phyloP scores from a whole-genome alignment of 2,797 vertebrate genomes.

The Cirrhinus molitorella region DNA sequence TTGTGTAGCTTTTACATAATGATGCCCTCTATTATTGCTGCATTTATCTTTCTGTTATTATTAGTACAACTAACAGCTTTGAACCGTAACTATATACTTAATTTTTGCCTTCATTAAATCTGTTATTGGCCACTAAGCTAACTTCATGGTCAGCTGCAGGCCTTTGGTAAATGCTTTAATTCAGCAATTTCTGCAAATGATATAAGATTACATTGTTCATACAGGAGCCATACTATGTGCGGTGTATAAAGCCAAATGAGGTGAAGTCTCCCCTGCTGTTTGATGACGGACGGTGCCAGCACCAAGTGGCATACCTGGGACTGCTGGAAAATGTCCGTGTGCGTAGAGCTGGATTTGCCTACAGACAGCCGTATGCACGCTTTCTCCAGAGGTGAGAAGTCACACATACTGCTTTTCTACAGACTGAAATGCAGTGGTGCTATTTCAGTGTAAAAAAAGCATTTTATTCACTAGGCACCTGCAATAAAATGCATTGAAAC shows the following conservation, averaged over 20 bases:
- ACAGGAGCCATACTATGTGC: conserved; percentile 93
- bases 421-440: background rate
- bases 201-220: background rate
- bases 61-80: background rate
- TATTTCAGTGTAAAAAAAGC: background rate
- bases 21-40: background rate
- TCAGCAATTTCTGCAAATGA: background rate
- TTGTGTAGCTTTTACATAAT: background rate
- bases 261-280: conserved; percentile 84
- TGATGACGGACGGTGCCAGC: conserved; percentile 84
- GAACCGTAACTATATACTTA: background rate
- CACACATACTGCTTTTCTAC: background rate
- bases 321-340: conserved; percentile 93
- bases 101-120: background rate
- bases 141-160: background rate
- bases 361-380: conserved; percentile 88
- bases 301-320: conserved; percentile 93
- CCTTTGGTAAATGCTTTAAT: conserved; percentile 17
- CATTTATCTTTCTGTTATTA: background rate
- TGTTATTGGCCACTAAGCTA: background rate
- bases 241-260: conserved; percentile 94
- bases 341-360: conserved; percentile 91
- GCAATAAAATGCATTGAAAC: no score
- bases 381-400: conserved; percentile 87
- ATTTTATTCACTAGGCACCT: background rate